Conservation (phyloP, 2,888 invertebrate species). For the Escarpia spicata region DNA sequence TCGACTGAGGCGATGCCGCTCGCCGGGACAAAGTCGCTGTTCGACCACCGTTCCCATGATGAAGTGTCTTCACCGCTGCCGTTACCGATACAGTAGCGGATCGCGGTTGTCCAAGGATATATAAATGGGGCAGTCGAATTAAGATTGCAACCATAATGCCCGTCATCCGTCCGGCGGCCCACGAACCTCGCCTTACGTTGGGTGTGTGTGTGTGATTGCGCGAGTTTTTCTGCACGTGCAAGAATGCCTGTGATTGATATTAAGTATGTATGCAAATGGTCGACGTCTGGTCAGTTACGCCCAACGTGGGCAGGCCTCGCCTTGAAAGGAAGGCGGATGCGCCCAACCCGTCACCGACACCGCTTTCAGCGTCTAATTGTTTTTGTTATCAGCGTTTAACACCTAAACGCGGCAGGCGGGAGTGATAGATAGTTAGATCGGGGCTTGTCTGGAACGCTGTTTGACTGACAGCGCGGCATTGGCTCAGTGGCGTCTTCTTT, state of each 20-base stretch:
- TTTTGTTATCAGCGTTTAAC: conserved; percentile 5
- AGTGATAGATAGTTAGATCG: background rate
- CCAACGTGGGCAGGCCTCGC: background rate
- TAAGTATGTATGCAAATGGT: background rate
- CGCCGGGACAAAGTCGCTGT: background rate
- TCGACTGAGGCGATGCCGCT: background rate
- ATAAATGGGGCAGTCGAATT: conserved; percentile 10
- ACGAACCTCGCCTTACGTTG: background rate
- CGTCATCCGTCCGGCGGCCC: background rate
- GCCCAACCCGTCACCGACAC: background rate
- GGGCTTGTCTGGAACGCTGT: background rate
- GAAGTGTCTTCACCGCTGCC: background rate
- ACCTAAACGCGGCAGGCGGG: background rate
- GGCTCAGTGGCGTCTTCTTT: background rate
- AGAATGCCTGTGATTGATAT: background rate
- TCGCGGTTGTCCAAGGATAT: background rate
- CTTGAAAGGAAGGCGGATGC: conserved; percentile 10
- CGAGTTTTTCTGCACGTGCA: conserved; percentile 6
- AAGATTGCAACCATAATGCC: background rate
- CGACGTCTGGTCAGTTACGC: background rate
- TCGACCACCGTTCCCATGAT: background rate
- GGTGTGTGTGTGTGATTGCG: conserved; percentile 16
- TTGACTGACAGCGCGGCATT: background rate
- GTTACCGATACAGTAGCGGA: background rate
- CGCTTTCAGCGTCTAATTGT: background rate